A percentile compares a stretch with the other conserved stretches of the same genome.
Conservation (phyloP, 2,888 invertebrate species). For the Margaritifera margaritifera region DNA sequence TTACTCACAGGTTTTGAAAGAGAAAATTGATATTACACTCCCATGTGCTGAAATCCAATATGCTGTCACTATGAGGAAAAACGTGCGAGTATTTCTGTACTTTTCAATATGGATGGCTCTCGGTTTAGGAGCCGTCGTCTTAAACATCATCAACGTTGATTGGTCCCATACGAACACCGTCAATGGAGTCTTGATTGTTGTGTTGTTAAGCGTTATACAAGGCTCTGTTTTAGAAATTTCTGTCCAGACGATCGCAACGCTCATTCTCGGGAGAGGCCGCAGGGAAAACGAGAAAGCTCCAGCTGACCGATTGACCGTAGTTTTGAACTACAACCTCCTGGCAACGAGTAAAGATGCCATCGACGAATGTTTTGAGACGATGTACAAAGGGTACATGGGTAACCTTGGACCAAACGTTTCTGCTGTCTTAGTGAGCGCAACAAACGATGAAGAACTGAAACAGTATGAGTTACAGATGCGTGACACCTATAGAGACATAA, state of each 20-base stretch:
- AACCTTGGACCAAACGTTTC: constrained; percentile 57
- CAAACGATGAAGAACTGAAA: constrained; percentile 50
- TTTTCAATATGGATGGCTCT: constrained; percentile 57
- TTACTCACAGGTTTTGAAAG: too few relatives aligned
- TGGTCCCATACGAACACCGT: constrained; percentile 52
- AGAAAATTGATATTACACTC: too few relatives aligned
- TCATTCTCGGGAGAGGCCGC: constrained; percentile 51
- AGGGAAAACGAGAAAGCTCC: constrained; percentile 35
- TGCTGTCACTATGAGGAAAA: constrained; percentile 43
- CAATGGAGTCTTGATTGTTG: constrained; percentile 54
- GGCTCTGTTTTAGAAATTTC: constrained; percentile 61
- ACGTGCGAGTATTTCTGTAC: constrained; percentile 49
- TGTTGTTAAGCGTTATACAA: constrained; percentile 56
- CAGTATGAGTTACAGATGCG: constrained; percentile 52
- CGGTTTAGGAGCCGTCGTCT: constrained; percentile 42
- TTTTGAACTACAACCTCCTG: constrained; percentile 58
- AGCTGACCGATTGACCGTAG: constrained; percentile 48
- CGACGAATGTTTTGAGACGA: constrained; percentile 60
- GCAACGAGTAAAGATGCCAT: constrained; percentile 59
- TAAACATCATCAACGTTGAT: constrained; percentile 61
- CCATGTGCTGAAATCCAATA: too few relatives aligned
- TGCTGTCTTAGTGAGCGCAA: constrained; percentile 62
- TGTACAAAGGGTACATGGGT: constrained; percentile 63
- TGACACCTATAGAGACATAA: constrained; percentile 54
- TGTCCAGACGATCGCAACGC: constrained; percentile 55